Base-by-base conservation (phyloP, 2,888 invertebrate species). In the Sthenelais limicola region DNA sequence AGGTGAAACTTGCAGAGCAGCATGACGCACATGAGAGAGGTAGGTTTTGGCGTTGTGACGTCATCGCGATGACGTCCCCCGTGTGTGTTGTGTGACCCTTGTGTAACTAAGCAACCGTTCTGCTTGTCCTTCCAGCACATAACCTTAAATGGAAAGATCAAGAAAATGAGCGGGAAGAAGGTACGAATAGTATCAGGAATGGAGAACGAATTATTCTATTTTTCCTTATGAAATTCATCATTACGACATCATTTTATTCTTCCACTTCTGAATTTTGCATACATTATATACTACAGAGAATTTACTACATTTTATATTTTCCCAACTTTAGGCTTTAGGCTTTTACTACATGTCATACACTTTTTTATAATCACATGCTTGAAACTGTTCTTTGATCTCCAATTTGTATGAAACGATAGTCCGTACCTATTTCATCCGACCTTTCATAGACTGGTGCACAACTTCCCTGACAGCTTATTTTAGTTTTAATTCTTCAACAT, bases 101-200 rank as follows among this genome's bases (percentile, higher is more conserved):
- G 12, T 38, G 35, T 62, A 62, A 62, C 62, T 43, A n/a, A n/a
- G n/a, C n/a, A n/a, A 35, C 26, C 38, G n/a, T 62, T 62, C n/a
- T 62, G 38, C 24, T 62, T 62, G 38, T 62, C 62, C 62, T 62
- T 62, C 21, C 62, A 62, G 62, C 62, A 38, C 62, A 62, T 62
- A 62, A 62, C 43, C 35, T 62, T 38, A 62, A 62, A 62, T 62
- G 62, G 62, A 35, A 62, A 35, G 62, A 43, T 35, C 62, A 62
- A 62, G 62, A 62, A 38, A 35, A 38, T 24, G 62, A 62, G 24
- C 62, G 62, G 24, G 62, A 62, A 62, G 62, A 62, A 62, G 62
- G 62, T 62, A 62, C 38, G 62, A 62, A 9, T n/a, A 43, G 43
- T 12, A 9, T 12, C 43, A 18, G 43, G 43, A 18, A 43, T 9